Evolutionary conservation across 2,797 vertebrate species (phyloP), one percentile per base, ranked within the genome.

Genomic region (Spinibarbus caldwelli): DNA sequence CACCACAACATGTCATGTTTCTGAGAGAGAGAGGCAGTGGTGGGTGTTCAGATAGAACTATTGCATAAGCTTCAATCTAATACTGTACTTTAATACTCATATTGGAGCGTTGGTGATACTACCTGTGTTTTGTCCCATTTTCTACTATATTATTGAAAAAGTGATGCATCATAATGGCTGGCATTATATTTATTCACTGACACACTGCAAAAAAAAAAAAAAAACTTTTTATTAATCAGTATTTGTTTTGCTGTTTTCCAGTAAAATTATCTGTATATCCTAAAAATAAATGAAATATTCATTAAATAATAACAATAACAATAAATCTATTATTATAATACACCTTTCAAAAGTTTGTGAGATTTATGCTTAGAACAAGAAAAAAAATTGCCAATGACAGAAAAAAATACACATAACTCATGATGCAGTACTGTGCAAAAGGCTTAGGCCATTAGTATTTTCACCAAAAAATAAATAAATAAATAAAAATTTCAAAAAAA

Each of bases 81-180:
- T 83, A 36, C 73, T 84, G 82, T 66, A 84, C 47, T 57, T 54
- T 68, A 83, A 49, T 76, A 38, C 64, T 45, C 54, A 14, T 54
- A 64, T 67, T 78, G 49, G 17, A 34, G 11, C 34, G 70, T 19
- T 64, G 41, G 23, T 68, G 14, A 83, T 47, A 64, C 21, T 75
- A 21, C 10, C 21, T 8, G n/a, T 9, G n/a, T 73, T 75, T 75
- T 83, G 41, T 41, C 38, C 38, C 38, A 73, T 62, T 79, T 66
- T 26, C 62, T 66, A 19, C 38, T 3, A 15, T 43, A 2, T 47
- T 47, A 49, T 49, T 49, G 7, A 49, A 73, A 14, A 29, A 17
- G 17, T 31, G 12, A 47, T 49, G n/a, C n/a, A 73, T 45, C 17
- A 26, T 45, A 41, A 29, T 26, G n/a, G 7, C 0, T 26, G n/a